Conservation (phyloP, 2,113 vertebrate genomes). For the Falcunculus frontatus region DNA sequence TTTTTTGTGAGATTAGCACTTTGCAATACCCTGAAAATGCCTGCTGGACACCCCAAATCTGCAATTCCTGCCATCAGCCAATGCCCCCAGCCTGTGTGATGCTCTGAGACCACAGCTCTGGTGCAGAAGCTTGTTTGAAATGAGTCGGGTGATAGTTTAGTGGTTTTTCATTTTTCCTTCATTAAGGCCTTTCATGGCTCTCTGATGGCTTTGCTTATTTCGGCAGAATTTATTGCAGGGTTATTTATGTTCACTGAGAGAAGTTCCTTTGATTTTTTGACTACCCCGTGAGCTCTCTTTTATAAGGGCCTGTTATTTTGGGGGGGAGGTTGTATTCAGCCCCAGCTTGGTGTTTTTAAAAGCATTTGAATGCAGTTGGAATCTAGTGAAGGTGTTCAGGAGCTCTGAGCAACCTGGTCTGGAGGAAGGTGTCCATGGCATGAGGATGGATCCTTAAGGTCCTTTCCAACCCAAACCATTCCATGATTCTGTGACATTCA, state of each 20-base stretch:
- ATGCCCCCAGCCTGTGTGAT: not conserved
- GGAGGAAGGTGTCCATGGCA: not conserved
- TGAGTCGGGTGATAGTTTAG: not conserved
- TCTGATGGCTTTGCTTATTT: not conserved
- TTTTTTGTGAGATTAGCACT: not conserved
- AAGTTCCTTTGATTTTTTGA: not conserved
- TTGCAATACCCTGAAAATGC: not conserved
- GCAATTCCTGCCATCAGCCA: not conserved
- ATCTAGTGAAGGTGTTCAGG: not conserved
- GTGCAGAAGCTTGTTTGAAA: not conserved
- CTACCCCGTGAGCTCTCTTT: not conserved
- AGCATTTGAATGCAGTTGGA: not conserved
- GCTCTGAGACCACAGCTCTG: not conserved
- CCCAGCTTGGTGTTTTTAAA: not conserved
- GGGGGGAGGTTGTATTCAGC: not conserved
- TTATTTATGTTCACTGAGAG: not conserved
- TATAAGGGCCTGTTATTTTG: not conserved
- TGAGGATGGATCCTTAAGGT: not conserved
- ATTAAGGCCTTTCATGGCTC: not conserved
- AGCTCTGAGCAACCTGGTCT: not conserved
- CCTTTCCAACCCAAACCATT: not conserved
- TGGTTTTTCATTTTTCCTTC: not conserved
- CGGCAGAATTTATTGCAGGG: not conserved
- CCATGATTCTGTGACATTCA: not conserved
- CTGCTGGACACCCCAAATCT: not conserved